Base-by-base conservation (phyloP, 2,797 vertebrate species). In the Amazona finschi region DNA sequence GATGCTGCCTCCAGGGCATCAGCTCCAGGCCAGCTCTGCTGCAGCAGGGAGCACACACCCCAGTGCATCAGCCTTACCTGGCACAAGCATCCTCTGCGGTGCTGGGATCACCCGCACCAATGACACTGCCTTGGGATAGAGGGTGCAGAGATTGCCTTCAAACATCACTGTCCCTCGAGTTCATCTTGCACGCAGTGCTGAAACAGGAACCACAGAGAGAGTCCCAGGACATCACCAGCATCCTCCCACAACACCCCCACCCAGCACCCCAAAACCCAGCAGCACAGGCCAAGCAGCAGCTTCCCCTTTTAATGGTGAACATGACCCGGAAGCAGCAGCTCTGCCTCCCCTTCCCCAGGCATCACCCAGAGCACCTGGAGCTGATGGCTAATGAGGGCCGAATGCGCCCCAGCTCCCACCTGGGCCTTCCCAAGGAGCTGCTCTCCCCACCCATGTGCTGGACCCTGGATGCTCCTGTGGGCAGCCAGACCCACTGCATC, bases 1-100 rank as follows among this genome's bases (percentile, higher is more conserved):
- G 62, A 0, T 1, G 5, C 25, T 52, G 39, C 61, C 70, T 7
- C 15, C 0, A 0, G 66, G 55, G 5, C 3, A 2, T 1, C 1
- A 0, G 30, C 53, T 21, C 33, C 7, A 8, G 22, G 20, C 53
- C 4, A 38, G 58, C 9, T 5, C 46, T 12, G 30, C 36, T 22
- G 11, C 19, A 8, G n/a, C 27, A 12, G 30, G 44, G 3, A 9
- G 10, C 70, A 19, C 15, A 4, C 6, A 4, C 47, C 47, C 31
- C 13, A 14, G 25, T 2, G 5, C 77, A 11, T 3, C 5, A 1
- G 31, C 27, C 8, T 2, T 5, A 8, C 15, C 53, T 36, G 9
- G 65, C 47, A 11, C 0, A 0, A 8, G 75, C 47, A 12, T 8
- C 75, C 38, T 12, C 5, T 1, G 15, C 64, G 36, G 55, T 24